phyloP scores from a whole-genome alignment of 2,797 vertebrate genomes.

The Chelonia mydas region DNA sequence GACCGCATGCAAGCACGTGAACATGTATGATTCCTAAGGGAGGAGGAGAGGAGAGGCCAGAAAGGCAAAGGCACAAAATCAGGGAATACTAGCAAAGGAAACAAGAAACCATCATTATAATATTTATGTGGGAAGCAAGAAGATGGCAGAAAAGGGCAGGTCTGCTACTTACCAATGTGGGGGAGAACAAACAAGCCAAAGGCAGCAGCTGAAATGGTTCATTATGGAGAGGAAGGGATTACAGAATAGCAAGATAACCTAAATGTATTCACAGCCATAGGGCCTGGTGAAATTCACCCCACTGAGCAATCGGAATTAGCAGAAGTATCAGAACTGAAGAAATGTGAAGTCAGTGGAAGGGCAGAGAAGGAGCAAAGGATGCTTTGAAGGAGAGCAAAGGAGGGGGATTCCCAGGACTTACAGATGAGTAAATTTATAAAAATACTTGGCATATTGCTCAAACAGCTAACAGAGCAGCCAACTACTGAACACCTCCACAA shows the following conservation, averaged over 20 bases:
- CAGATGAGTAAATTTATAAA: background rate
- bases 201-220: background rate
- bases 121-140: background rate
- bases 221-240: background rate
- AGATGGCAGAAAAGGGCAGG: background rate
- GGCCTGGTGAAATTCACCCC: background rate
- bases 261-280: background rate
- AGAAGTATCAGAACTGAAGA: background rate
- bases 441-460: background rate
- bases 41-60: background rate
- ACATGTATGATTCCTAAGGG: background rate
- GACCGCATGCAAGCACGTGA: background rate
- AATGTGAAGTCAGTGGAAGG: background rate
- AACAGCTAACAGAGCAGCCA: background rate
- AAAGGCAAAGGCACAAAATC: rapidly evolving
- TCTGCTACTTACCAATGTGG: background rate
- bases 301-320: background rate
- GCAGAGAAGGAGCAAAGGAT: background rate
- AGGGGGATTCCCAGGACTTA: background rate
- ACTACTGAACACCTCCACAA: background rate
- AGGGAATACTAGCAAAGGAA: background rate
- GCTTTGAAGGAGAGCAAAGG: background rate
- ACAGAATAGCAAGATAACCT: background rate
- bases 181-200: background rate
- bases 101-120: background rate